Base-by-base conservation (phyloP, 2,113 vertebrate species). In the Mesocricetus auratus region DNA sequence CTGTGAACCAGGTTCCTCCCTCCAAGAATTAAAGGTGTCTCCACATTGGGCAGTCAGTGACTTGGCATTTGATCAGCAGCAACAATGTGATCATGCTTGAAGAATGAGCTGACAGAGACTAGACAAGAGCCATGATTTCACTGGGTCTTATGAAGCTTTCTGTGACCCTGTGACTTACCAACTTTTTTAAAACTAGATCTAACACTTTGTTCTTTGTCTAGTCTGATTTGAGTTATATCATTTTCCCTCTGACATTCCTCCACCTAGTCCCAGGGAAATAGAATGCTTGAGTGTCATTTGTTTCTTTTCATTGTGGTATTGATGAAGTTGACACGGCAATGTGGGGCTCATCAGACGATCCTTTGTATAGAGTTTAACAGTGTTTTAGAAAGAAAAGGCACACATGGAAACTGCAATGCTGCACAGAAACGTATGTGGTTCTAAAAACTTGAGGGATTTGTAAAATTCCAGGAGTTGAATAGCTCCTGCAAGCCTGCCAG, bases 61-160 rank as follows among this genome's bases (percentile, higher is more conserved):
- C 42, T 42, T 94, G 45, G 39, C 39, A 86, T 93, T 66, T 62
- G 64, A 73, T 26, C 19, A 60, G 58, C 17, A 92, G 42, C 60
- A 91, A 39, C 50, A 91, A 56, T 82, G 74, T 33, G 29, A 73
- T 66, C 42, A 81, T 74, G 68, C 73, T 91, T 82, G 62, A 94
- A 75, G 75, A 92, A 75, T 62, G 26, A 56, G 24, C 4, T 79
- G 45, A 42, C 53, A 68, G 31, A 58, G 78, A 83, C 33, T 6
- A 66, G 69, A 58, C 29, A 36, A 66, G 29, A 5, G 86, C 11
- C 0, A 19, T 86, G 73, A 81, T 33, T 85, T 78, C 47, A 73
- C 6, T 75, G 58, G 3, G 45, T 53, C 58, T 86, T 73, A 29
- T 4, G 11, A 93, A 81, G 15, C 64, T 89, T 12, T 39, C 91